Percentiles rank a stretch among this genome's conserved stretches.
Evolutionary conservation across 2,797 vertebrate genomes (phyloP).

Genomic region (Myotis vivesi): DNA sequence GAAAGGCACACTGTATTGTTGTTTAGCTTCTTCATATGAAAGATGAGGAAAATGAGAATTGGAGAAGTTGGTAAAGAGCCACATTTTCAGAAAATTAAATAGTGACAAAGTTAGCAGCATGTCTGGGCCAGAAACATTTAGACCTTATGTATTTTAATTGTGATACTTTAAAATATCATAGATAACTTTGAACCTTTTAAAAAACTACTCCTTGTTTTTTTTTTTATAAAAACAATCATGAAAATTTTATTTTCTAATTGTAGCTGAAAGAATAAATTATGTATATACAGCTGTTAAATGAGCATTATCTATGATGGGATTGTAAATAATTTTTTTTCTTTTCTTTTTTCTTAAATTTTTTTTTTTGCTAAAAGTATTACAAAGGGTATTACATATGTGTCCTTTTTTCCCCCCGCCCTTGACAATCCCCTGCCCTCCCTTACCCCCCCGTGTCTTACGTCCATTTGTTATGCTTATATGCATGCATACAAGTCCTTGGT

Average conservation of each 20-base stretch:
- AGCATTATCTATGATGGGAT: neutral
- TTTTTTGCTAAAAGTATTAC: too few species aligned
- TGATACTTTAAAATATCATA: neutral
- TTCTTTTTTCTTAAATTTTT: too few species aligned
- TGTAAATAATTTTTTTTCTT: neutral
- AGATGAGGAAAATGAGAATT: neutral
- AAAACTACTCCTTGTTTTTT: too few species aligned
- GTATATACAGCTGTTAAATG: neutral
- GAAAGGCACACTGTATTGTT: neutral
- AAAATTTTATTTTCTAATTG: neutral
- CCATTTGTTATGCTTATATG: too few species aligned
- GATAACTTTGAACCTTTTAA: neutral
- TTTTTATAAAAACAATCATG: neutral
- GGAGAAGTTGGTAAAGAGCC: neutral
- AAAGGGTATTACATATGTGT: too few species aligned
- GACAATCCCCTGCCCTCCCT: too few species aligned
- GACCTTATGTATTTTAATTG: neutral
- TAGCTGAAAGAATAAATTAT: neutral
- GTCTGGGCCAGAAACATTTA: neutral
- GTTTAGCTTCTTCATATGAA: neutral
- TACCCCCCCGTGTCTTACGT: too few species aligned
- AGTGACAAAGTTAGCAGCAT: neutral
- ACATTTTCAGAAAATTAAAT: neutral
- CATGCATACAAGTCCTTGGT: too few species aligned
- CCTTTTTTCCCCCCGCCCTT: too few species aligned